Conservation (phyloP, 2,113 vertebrate species). For the Pipa parva region DNA sequence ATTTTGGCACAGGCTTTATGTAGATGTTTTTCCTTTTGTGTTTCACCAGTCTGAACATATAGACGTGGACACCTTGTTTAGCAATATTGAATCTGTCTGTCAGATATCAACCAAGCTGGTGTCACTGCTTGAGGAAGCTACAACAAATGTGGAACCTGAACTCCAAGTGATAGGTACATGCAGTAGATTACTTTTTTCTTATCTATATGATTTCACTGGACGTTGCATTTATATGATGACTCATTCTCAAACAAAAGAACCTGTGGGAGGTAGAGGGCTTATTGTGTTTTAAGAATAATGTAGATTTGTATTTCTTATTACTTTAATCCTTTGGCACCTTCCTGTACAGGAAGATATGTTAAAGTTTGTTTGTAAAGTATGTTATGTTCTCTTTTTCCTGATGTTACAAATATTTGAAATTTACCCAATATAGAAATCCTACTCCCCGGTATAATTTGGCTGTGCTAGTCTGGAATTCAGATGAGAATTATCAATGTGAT, state of each 20-base stretch:
- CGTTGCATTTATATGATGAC: not conserved
- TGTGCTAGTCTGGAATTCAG: too few relatives aligned
- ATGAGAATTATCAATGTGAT: too few relatives aligned
- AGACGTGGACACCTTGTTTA: slow-evolving; percentile 87
- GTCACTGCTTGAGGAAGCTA: slow-evolving; percentile 76
- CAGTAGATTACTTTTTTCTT: not conserved
- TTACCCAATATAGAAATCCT: too few relatives aligned
- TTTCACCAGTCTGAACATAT: slow-evolving; percentile 69
- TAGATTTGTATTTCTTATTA: not conserved
- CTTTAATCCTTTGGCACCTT: too few relatives aligned
- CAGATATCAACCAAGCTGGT: slow-evolving; percentile 84
- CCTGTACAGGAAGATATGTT: too few relatives aligned
- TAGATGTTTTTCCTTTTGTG: slow-evolving; percentile 47
- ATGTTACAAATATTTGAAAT: too few relatives aligned
- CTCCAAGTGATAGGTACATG: slow-evolving; percentile 79
- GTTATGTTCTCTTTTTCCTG: too few relatives aligned
- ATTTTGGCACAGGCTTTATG: not conserved
- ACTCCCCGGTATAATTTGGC: too few relatives aligned
- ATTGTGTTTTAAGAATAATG: not conserved
- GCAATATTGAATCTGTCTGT: slow-evolving; percentile 88
- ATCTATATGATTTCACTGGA: not conserved
- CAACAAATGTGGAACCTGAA: slow-evolving; percentile 75
- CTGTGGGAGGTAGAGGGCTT: not conserved
- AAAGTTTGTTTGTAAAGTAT: too few relatives aligned
- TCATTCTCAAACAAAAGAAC: not conserved